Evolutionary conservation across 2,113 vertebrate genomes (phyloP), one percentile per base, ranked within the genome.

Genomic region (Vanacampus margaritifer): DNA sequence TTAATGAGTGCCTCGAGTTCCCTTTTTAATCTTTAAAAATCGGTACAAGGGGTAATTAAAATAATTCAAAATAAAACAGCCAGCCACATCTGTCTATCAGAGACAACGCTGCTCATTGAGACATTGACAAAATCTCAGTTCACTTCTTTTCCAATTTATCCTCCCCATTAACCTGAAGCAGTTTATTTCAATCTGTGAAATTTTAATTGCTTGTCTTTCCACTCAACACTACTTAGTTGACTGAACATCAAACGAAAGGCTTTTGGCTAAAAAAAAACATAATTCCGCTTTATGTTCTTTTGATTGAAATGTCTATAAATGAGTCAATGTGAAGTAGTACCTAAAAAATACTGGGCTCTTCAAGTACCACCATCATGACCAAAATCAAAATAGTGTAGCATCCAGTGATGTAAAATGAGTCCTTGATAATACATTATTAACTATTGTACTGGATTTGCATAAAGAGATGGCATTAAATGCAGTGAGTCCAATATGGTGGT

Each of bases 1-100:
- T 74, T 59, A 80, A 87, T 75, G 75, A 69, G 59, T 62, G 54
- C 41, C 67, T 79, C 73, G 69, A 73, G 60, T 76, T 78, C 64
- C 17, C 51, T 83, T 87, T 79, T 71, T 73, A 80, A 72, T 69
- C 48, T 26, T 6, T 71, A 26, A 54, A 59, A 59, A 71, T 79
- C 63, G 61, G 60, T 79, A 54, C 53, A 68, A 2, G 23, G 69
- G 43, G 76, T 85, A 82, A 84, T 85, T 83, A 67, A 43, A 43
- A 14, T 24, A 69, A 71, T 83, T 83, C 64, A 65, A 67, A 73
- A 75, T 56, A 28, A 16, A 28, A 14, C 3, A 23, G 65, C 71
- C 58, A 57, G 65, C 72, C 58, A 57, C 66, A 69, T 60, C 39
- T 46, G 60, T 61, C 74, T 78, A 51, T 79, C 79, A 77, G 63